These are phyloP conservation scores for Drosophila sturtevanti DNA, from an alignment of 1,140 invertebrate genomes.

Conservation along the genomic window DNA sequence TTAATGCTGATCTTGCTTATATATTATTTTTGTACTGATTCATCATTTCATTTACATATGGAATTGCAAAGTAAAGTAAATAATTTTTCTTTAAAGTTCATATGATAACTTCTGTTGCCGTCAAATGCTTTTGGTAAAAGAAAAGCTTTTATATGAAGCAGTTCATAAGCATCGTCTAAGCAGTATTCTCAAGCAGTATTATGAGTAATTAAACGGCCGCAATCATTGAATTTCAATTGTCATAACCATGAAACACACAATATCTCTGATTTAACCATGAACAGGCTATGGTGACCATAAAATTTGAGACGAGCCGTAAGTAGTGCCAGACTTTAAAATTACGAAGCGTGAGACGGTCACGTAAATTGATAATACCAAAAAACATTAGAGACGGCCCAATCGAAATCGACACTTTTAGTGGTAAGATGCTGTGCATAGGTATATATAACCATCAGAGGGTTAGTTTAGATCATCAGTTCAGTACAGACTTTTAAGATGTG, in stretches of 20 bases:
- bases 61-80: too few relatives aligned
- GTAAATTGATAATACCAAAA: slow-evolving; percentile 23
- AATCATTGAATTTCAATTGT: background rate
- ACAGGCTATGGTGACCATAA: background rate
- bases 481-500: slow-evolving; percentile 28
- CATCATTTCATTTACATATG: too few relatives aligned
- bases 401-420: background rate
- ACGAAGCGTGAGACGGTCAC: slow-evolving; percentile 9
- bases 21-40: too few relatives aligned
- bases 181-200: background rate
- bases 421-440: background rate
- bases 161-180: background rate
- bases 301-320: background rate
- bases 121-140: background rate
- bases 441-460: slow-evolving; percentile 28
- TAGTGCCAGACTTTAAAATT: slow-evolving; percentile 1
- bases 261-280: background rate
- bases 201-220: background rate
- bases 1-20: too few relatives aligned
- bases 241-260: background rate
- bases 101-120: background rate
- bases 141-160: background rate
- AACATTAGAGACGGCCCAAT: too few relatives aligned
- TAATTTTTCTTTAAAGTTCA: too few relatives aligned
- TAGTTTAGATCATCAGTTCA: slow-evolving; percentile 18